Evolutionary conservation across 2,797 vertebrate genomes (phyloP).

Genomic region (Masticophis lateralis): DNA sequence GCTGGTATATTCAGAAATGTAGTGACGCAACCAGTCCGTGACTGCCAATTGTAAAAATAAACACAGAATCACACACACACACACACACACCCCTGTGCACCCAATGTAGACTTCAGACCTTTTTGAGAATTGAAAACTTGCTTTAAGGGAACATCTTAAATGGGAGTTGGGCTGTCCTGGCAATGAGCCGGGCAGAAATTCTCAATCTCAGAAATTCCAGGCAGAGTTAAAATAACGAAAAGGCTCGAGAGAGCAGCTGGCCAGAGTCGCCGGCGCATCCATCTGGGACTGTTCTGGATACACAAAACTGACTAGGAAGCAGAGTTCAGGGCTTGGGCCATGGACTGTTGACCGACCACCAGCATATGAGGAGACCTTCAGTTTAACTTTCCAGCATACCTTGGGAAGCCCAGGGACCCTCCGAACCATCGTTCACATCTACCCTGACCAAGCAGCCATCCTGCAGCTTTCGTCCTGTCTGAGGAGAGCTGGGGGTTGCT

Average conservation of each 20-base stretch:
- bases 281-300: not conserved
- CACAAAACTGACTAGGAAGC: not conserved
- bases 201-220: not conserved
- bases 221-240: not conserved
- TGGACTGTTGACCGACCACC: not conserved
- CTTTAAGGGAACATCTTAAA: not conserved
- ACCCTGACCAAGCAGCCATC: not conserved
- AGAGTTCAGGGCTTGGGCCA: not conserved
- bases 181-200: not conserved
- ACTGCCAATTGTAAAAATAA: not conserved
- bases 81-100: not conserved
- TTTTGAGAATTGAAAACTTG: not conserved
- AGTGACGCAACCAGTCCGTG: not conserved
- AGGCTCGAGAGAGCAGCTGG: not conserved
- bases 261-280: not conserved
- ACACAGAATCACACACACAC: not conserved
- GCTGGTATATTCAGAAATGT: conserved; percentile 37
- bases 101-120: not conserved
- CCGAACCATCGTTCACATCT: not conserved
- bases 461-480: not conserved
- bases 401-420: not conserved
- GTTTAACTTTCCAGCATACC: not conserved
- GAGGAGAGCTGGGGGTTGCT: not conserved
- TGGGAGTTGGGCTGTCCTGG: not conserved
- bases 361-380: too few relatives aligned